A percentile compares a stretch with the other conserved stretches of the same genome.
These are phyloP conservation scores for Aphis craccivora DNA, from an alignment of 1,140 invertebrate genomes.

Conservation along the genomic window DNA sequence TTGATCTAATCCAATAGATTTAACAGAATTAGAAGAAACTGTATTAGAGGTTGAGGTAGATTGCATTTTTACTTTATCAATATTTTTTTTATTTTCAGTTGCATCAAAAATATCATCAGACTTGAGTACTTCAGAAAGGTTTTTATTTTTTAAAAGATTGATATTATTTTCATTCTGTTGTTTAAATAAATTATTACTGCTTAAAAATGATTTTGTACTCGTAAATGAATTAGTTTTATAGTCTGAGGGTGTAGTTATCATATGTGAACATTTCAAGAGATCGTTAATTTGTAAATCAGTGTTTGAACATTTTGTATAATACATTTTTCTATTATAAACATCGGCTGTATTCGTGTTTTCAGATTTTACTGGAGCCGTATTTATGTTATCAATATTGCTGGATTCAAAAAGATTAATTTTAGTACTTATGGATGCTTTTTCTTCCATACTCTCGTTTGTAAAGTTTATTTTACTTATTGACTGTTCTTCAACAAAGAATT, in stretches of 20 bases:
- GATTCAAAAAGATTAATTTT: not conserved
- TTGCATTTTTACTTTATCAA: not conserved
- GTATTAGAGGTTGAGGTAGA: not conserved
- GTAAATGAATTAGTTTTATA: not conserved
- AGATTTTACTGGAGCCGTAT: not conserved
- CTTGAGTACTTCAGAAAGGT: not conserved
- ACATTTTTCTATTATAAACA: not conserved
- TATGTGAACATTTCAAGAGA: slow-evolving; percentile 21
- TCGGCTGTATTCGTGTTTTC: not conserved
- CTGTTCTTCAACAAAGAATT: not conserved
- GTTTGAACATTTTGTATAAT: not conserved
- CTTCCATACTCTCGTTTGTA: not conserved
- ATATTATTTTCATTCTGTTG: not conserved
- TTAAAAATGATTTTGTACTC: not conserved
- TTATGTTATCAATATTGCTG: not conserved
- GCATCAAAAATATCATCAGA: not conserved
- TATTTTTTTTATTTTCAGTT: not conserved
- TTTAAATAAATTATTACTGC: not conserved
- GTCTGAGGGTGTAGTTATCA: not conserved
- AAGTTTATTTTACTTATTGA: not conserved
- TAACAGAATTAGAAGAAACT: not conserved
- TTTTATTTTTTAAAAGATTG: not conserved
- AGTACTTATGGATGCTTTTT: not conserved
- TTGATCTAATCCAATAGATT: not conserved
- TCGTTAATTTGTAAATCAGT: not conserved